Conservation (phyloP, 2,113 vertebrate species). For the Epinephelus fuscoguttatus region DNA sequence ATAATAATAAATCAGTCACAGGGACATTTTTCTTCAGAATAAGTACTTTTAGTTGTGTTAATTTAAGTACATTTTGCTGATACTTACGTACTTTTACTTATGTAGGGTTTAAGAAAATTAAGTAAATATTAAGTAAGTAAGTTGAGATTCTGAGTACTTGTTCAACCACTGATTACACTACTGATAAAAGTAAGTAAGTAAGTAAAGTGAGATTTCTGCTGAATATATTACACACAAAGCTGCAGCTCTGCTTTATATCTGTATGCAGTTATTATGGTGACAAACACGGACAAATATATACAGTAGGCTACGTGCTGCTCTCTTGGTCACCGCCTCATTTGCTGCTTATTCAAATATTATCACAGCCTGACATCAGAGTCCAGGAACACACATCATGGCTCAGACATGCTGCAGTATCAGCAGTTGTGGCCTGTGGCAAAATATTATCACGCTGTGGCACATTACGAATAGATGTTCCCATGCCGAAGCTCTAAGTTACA, state of each 20-base stretch:
- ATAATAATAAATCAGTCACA: too few species aligned
- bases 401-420: conserved; percentile 58
- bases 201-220: neutral
- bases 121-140: too few species aligned
- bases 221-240: neutral
- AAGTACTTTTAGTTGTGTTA: too few species aligned
- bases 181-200: neutral
- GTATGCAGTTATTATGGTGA: neutral
- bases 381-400: conserved; percentile 48
- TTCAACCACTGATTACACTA: neutral
- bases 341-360: conserved; percentile 68
- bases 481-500: conserved; percentile 17
- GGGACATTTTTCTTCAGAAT: too few species aligned
- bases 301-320: neutral
- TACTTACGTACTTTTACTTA: too few species aligned
- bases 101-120: too few species aligned
- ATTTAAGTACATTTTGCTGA: too few species aligned
- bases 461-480: conserved; percentile 54
- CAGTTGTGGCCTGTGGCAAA: conserved; percentile 30
- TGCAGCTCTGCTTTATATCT: conserved; percentile 27
- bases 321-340: conserved; percentile 15
- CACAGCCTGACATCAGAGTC: conserved; percentile 57
- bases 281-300: conserved; percentile 2
- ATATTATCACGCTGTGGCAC: conserved; percentile 47
- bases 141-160: neutral